Base-by-base conservation (phyloP, 1,140 invertebrate species). In the Lordiphosa collinella region DNA sequence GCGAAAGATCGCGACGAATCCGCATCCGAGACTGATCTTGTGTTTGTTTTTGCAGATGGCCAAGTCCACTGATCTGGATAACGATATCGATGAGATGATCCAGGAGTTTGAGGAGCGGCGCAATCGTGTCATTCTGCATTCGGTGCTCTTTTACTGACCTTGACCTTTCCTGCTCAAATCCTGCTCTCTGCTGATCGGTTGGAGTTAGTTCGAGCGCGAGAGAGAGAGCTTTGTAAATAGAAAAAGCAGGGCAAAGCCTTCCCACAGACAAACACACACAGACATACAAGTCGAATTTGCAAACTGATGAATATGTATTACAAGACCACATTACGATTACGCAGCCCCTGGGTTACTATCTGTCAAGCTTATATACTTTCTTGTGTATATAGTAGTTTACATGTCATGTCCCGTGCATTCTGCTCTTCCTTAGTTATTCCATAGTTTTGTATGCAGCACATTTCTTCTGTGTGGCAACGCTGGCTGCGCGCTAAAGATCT, bases 1-100 rank as follows among this genome's bases (percentile, higher is more conserved):
- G 10, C 13, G 4, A 47, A 8, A 32, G 8, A 11, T 11, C 25
- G 1, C 10, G 32, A 2, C 10, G 4, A 40, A 25, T 48, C 7
- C 10, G 4, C 34, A 25, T 48, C 7, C 7, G 25, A 29, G 25
- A 29, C 2, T 9, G n/a, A 13, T 9, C 18, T 14, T 36, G 38
- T 34, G 13, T 47, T 48, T 75, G 18, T 74, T 63, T 63, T 93
- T 92, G 11, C 89, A 97, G 96, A 91, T 99, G 89, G 92, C 95
- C 6, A 93, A 95, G 88, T 95, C 95, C 74, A 95, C 97, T 41
- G 98, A 99, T 89, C 90, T 99, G 63, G 98, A 99, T 84, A 98
- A 99, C 92, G 98, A 99, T 86, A 98, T 99, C 79, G 98, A 99
- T 90, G 97, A 99, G 91, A 90, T 99, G 51, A 90, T 99, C 31